A percentile compares a stretch with the other conserved stretches of the same genome.
Evolutionary conservation across 2,797 vertebrate genomes (phyloP).

Genomic region (Passerculus sandwichensis): DNA sequence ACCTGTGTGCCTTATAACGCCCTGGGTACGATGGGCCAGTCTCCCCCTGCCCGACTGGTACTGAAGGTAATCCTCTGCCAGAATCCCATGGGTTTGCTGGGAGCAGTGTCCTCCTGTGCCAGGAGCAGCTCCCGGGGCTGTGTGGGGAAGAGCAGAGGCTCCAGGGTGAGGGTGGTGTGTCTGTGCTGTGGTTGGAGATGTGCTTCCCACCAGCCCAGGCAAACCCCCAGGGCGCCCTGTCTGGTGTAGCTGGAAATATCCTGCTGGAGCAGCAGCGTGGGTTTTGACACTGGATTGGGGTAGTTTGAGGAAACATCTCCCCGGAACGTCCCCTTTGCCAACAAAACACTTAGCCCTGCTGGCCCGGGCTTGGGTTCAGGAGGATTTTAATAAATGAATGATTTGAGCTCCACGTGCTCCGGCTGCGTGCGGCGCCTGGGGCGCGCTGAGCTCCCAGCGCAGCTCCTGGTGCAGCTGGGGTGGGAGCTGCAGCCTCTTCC

Average conservation of each 20-base stretch:
- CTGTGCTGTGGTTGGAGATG: neutral
- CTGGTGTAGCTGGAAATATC: neutral
- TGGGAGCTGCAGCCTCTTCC: slow-evolving; percentile 15
- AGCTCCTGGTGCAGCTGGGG: neutral
- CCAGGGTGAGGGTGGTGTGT: neutral
- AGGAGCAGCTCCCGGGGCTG: neutral
- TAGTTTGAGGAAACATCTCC: neutral
- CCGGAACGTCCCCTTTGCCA: neutral
- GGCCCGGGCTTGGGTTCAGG: neutral
- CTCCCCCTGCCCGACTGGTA: slow-evolving; percentile 96
- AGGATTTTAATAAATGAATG: neutral
- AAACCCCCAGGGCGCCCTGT: neutral
- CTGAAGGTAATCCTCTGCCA: slow-evolving; percentile 87
- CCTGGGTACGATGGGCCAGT: slow-evolving; percentile 99
- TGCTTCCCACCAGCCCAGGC: neutral
- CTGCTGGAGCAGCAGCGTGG: fast-evolving
- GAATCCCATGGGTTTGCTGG: neutral
- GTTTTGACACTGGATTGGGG: neutral
- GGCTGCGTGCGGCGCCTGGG: neutral
- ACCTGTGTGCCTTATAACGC: slow-evolving; percentile 99
- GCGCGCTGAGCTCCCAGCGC: neutral
- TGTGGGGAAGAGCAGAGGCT: neutral
- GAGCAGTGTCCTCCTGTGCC: neutral
- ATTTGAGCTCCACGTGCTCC: neutral
- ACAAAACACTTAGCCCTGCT: neutral